Evolutionary conservation across 2,797 vertebrate genomes (phyloP), one percentile per base, ranked within the genome.

Genomic region (Acestrorhynchus altus): DNA sequence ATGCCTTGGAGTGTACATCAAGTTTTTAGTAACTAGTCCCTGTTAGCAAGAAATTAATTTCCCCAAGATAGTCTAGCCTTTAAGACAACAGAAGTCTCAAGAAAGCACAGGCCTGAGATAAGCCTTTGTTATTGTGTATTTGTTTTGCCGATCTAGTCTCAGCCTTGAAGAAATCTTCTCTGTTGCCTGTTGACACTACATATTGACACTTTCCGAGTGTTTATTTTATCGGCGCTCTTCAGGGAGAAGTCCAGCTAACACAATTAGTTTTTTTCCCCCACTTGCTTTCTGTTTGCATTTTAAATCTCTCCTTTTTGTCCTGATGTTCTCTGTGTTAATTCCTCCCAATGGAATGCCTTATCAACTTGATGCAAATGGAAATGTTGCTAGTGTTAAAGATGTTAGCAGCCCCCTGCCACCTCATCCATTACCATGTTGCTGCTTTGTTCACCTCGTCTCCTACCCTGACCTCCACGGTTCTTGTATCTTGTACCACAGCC

Each of bases 231-330:
- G 26, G 63, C 22, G 4, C 35, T 88, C 88, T 84, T 85, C 74
- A 72, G 88, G 85, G 88, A 83, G 80, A 79, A 66, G 66, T 88
- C 68, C 60, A 40, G 84, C 87, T 88, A 89, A 90, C 85, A 77
- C 73, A 89, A 89, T 88, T 91, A 88, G 88, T 88, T 88, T 82
- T 80, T 35, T 35, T 39, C 4, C 4, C 4, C 46, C 15, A 46
- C 87, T 79, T 35, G 73, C 49, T 39, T 88, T 88, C 59, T 74
- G 81, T 91, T 90, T 89, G 86, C 79, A 84, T 85, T 87, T 84
- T 81, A 76, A 86, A 80, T 83, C 72, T 79, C 57, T 83, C 72
- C n/a, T 13, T 84, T 83, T 74, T 83, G 81, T 78, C 83, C 80
- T 77, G 83, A 59, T 20, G 13, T 13, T 49, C 74, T 63, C 72